These are phyloP conservation scores for Sinocyclocheilus grahami DNA, from an alignment of 2,113 vertebrate species.

Conservation along the genomic window DNA sequence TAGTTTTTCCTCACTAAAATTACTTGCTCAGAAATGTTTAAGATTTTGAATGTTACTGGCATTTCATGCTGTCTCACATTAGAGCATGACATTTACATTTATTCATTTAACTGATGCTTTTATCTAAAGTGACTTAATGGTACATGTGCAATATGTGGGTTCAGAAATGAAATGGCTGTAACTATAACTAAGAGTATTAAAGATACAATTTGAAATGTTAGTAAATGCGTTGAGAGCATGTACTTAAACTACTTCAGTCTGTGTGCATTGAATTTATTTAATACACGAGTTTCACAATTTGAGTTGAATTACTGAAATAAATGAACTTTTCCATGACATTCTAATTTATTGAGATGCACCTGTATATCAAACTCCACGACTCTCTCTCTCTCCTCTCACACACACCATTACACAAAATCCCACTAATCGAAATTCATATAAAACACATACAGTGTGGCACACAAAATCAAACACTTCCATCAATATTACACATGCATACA, in stretches of 20 bases:
- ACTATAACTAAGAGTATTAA: background rate
- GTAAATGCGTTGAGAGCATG: background rate
- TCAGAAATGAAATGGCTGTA: background rate
- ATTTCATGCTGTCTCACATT: background rate
- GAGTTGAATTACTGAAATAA: too few relatives aligned
- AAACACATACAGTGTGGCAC: background rate
- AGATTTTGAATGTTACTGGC: background rate
- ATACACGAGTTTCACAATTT: too few relatives aligned
- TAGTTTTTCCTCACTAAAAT: background rate
- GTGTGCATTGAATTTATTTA: too few relatives aligned
- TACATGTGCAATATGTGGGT: background rate
- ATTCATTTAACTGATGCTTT: background rate
- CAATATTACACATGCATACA: conserved; percentile 16
- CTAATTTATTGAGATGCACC: too few relatives aligned
- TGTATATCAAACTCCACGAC: background rate
- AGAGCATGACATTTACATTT: background rate
- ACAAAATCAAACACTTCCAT: conserved; percentile 15
- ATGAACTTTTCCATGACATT: too few relatives aligned
- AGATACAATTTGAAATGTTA: background rate
- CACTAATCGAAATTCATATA: conserved; percentile 21
- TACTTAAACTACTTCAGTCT: too few relatives aligned
- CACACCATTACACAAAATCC: conserved; percentile 3
- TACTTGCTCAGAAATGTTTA: background rate
- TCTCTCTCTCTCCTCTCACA: background rate
- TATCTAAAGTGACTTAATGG: background rate